phyloP scores from a whole-genome alignment of 1,140 invertebrate species.

The Drosophila saltans region DNA sequence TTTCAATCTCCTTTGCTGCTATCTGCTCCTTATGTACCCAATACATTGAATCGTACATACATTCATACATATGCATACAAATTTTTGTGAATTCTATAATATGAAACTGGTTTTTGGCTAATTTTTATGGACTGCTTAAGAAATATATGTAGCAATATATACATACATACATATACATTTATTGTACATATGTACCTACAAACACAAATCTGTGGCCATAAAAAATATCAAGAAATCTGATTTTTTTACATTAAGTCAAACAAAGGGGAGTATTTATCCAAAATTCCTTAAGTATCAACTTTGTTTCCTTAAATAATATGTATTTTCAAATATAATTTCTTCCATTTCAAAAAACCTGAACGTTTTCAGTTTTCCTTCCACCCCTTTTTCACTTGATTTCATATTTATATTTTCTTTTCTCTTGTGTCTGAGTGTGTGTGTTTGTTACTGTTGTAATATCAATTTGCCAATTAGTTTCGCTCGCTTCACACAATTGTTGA shows the following conservation, averaged over 20 bases:
- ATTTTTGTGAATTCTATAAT: conserved; percentile 57
- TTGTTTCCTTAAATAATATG: no score
- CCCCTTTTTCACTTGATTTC: background rate
- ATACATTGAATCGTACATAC: background rate
- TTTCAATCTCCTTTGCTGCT: conserved; percentile 16
- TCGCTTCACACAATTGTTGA: conserved; percentile 44
- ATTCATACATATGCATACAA: background rate
- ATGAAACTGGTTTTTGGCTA: conserved; percentile 46
- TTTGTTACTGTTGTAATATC: conserved; percentile 45
- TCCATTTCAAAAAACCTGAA: background rate
- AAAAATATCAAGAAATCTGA: no score
- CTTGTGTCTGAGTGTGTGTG: background rate
- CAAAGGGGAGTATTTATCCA: no score
- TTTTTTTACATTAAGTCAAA: no score
- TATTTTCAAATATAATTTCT: no score
- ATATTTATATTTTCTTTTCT: background rate
- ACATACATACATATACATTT: conserved; percentile 33
- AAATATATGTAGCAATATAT: conserved; percentile 26
- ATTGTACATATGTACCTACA: background rate
- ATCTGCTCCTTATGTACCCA: conserved; percentile 7
- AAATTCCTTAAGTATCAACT: no score
- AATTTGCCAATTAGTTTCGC: conserved; percentile 55
- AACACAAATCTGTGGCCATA: background rate
- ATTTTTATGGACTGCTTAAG: conserved; percentile 39
- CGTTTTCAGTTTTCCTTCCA: background rate